A percentile compares a stretch with the other conserved stretches of the same genome.
Evolutionary conservation across 2,113 vertebrate species (phyloP).

Genomic region (Xiphophorus couchianus): DNA sequence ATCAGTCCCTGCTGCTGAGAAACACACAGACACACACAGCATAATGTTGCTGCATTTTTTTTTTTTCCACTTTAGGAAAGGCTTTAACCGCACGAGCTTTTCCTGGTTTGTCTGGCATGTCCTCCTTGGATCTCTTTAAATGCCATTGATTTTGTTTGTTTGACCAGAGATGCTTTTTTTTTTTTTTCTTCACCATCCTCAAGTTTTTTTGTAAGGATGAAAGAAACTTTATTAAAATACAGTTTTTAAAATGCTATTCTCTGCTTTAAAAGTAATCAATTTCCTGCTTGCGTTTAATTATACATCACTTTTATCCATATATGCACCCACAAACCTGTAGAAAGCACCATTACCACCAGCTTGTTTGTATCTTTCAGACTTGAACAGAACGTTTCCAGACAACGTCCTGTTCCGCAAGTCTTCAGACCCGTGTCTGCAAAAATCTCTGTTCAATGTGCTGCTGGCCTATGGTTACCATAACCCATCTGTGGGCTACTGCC

Average conservation of each 20-base stretch:
- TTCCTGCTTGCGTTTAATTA: background rate
- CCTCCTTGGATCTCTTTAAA: too few relatives aligned
- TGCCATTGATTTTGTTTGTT: too few relatives aligned
- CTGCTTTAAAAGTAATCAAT: too few relatives aligned
- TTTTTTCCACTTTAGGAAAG: too few relatives aligned
- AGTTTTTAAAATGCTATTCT: too few relatives aligned
- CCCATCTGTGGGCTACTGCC: conserved; percentile 91
- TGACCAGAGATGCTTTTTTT: too few relatives aligned
- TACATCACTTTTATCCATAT: background rate
- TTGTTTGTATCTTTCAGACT: conserved; percentile 77
- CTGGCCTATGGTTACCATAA: conserved; percentile 92
- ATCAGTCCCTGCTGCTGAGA: background rate
- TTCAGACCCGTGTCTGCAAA: conserved; percentile 86
- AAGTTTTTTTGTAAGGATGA: too few relatives aligned
- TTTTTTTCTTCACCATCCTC: too few relatives aligned
- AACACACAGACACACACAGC: background rate
- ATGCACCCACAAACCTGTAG: background rate
- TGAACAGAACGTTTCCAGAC: conserved; percentile 98
- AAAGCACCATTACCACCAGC: background rate
- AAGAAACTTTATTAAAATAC: too few relatives aligned
- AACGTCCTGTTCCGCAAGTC: conserved; percentile 89
- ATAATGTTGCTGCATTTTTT: too few relatives aligned
- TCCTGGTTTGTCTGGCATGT: too few relatives aligned
- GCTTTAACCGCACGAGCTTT: too few relatives aligned
- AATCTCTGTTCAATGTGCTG: conserved; percentile 88